Conservation (phyloP, 2,797 vertebrate species). For the Gymnothorax javanicus region DNA sequence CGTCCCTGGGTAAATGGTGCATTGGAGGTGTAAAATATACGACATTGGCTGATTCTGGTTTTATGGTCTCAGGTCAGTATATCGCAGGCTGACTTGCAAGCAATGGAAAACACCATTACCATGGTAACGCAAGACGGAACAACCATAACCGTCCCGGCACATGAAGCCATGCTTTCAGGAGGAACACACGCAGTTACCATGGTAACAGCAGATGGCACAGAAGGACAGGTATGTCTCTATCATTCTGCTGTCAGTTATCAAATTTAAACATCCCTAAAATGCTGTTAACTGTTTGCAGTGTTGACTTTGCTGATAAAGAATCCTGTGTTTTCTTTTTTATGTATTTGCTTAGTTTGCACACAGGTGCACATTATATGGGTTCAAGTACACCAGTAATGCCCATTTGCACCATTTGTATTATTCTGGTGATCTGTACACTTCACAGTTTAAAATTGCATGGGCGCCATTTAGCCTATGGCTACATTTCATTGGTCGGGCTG, state of each 20-base stretch:
- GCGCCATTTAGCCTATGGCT: too few species aligned
- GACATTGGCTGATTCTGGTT: neutral
- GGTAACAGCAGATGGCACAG: slow-evolving; percentile 90
- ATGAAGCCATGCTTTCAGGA: slow-evolving; percentile 87
- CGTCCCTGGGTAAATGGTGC: neutral
- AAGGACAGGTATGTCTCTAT: slow-evolving; percentile 84
- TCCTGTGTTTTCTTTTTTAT: neutral
- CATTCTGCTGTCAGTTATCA: neutral
- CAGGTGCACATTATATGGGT: neutral
- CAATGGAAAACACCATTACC: slow-evolving; percentile 93
- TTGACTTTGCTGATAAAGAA: neutral
- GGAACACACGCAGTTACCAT: slow-evolving; percentile 90
- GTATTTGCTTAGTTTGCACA: neutral
- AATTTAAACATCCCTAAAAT: neutral
- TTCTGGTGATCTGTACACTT: neutral
- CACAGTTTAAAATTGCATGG: too few species aligned
- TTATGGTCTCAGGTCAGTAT: slow-evolving; percentile 82
- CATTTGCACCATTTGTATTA: neutral
- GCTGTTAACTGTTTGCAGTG: neutral
- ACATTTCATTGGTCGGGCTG: too few species aligned
- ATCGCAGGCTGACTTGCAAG: slow-evolving; percentile 92
- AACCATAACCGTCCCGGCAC: slow-evolving; percentile 94
- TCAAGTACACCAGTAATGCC: neutral
- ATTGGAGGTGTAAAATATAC: neutral
- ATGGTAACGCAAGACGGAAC: slow-evolving; percentile 98